Evolutionary conservation across 2,113 vertebrate genomes (phyloP).

Genomic region (Diglossa brunneiventris): DNA sequence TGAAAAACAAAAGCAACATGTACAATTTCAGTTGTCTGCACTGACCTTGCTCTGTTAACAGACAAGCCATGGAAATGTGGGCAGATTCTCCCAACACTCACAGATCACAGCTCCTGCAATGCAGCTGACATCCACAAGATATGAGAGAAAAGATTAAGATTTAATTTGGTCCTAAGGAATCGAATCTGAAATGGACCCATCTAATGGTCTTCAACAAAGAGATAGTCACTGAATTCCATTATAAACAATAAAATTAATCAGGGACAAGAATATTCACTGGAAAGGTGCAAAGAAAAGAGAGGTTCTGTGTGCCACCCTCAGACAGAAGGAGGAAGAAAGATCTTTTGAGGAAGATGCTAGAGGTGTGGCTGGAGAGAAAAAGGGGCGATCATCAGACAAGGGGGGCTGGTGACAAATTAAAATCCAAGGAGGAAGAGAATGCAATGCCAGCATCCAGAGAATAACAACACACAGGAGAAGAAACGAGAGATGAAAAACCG

Average conservation of each 20-base stretch:
- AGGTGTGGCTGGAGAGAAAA: neutral
- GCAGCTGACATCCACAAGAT: neutral
- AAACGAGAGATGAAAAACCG: neutral
- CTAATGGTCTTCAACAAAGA: neutral
- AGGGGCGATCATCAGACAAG: neutral
- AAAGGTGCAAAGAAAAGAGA: neutral
- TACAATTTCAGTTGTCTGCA: neutral
- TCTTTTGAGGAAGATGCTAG: neutral
- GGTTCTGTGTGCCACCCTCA: neutral
- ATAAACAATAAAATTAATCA: neutral
- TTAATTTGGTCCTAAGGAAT: neutral
- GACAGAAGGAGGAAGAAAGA: neutral
- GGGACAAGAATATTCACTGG: neutral
- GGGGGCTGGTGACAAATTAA: neutral
- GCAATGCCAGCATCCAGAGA: neutral
- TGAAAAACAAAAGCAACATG: neutral
- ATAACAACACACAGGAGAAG: neutral
- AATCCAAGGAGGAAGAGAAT: neutral
- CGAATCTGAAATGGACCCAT: neutral
- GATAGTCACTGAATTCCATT: neutral
- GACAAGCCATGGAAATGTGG: neutral
- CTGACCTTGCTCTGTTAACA: neutral
- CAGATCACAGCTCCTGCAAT: neutral
- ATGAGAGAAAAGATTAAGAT: neutral
- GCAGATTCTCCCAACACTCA: neutral